phyloP scores from a whole-genome alignment of 2,888 invertebrate species.

The Aphodius sticticus region DNA sequence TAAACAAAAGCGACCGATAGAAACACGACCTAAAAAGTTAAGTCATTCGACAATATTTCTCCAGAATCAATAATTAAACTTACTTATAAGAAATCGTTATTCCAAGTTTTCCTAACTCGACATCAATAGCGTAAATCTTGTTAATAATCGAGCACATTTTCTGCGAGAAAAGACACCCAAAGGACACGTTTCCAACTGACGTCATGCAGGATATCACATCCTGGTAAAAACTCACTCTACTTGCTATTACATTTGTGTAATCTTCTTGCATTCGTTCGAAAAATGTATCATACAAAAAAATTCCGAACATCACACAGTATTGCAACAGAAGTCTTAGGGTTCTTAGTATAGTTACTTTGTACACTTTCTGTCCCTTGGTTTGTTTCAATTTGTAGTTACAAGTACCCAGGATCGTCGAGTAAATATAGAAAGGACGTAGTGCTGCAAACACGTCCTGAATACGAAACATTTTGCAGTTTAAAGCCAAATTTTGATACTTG shows the following conservation, averaged over 20 bases:
- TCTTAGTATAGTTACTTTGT: neutral
- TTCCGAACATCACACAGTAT: neutral
- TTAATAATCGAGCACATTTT: slow-evolving; percentile 7
- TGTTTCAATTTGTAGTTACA: slow-evolving; percentile 8
- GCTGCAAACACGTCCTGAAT: slow-evolving; percentile 19
- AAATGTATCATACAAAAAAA: neutral
- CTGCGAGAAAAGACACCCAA: neutral
- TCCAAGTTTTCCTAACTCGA: neutral
- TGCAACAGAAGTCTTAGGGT: neutral
- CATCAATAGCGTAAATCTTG: neutral
- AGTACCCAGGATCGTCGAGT: slow-evolving; percentile 11
- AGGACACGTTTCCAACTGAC: neutral
- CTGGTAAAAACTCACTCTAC: neutral
- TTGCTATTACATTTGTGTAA: neutral
- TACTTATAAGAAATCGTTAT: neutral
- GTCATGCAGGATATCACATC: neutral
- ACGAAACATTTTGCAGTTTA: neutral
- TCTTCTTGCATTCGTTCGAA: too few species aligned
- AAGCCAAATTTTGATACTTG: neutral
- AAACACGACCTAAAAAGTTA: neutral
- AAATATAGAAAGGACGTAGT: slow-evolving; percentile 12
- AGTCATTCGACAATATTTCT: neutral
- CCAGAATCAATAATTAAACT: neutral
- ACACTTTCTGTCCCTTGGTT: neutral
- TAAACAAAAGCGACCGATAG: neutral